These are phyloP conservation scores for Colistium nudipinnis DNA, from an alignment of 2,113 vertebrate species.

Conservation along the genomic window DNA sequence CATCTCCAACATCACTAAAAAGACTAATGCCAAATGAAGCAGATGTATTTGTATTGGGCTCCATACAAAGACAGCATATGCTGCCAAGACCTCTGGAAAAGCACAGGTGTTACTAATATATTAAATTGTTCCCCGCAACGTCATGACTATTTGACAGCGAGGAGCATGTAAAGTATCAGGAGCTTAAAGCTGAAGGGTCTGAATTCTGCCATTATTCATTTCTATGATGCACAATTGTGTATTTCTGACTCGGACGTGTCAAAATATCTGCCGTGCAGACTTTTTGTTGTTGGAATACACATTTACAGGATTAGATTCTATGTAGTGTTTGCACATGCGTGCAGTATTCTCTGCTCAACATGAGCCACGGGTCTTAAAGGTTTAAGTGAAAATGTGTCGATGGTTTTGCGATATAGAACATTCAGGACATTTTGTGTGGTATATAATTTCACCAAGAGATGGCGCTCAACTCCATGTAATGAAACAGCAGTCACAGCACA, in stretches of 20 bases:
- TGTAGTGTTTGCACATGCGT: not conserved
- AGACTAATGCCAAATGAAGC: not conserved
- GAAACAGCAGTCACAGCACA: not conserved
- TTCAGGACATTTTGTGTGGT: constrained; percentile 11
- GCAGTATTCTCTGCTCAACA: not conserved
- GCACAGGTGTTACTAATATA: not conserved
- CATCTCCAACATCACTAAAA: not conserved
- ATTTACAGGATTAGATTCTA: not conserved
- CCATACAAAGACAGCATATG: not conserved
- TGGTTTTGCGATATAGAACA: not conserved
- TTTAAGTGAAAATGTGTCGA: not conserved
- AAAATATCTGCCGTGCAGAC: not conserved
- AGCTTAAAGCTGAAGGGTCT: not conserved
- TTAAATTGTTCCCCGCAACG: not conserved
- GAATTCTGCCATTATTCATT: not conserved
- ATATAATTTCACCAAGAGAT: constrained; percentile 54
- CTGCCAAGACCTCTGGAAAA: not conserved
- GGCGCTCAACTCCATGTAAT: constrained; percentile 64
- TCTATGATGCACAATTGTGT: not conserved
- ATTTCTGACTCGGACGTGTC: not conserved
- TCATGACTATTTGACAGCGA: not conserved
- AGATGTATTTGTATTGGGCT: not conserved
- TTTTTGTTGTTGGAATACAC: not conserved
- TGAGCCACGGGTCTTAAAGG: not conserved
- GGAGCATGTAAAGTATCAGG: not conserved